Evolutionary conservation across 2,888 invertebrate species (phyloP), one percentile per base, ranked within the genome.

Genomic region (Ophion slaviceki): DNA sequence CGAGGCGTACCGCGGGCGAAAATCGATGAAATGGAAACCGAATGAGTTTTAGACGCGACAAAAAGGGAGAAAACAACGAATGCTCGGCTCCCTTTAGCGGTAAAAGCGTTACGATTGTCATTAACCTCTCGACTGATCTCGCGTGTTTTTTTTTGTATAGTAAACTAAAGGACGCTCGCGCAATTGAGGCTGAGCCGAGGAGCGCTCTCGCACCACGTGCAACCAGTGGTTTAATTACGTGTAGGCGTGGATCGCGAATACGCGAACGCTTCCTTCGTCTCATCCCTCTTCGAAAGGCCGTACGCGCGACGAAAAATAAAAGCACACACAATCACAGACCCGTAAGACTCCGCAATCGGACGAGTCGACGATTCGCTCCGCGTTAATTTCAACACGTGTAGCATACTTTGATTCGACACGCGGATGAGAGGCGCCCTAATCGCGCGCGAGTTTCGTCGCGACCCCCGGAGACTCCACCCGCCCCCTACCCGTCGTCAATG

Each of bases 121-220:
- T 53, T 53, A n/a, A 53, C 7, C 17, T 17, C 20, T 36, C n/a
- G 32, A 57, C 40, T 14, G 32, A 72, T 84, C 87, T 90, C 89
- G 89, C 89, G 87, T 88, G 45, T 10, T 61, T 66, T 83, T 76
- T 78, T 71, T 74, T 80, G 64, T 80, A 68, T 80, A 86, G 89
- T 90, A 88, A 88, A 86, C 89, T 87, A 89, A 89, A 90, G 36
- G 68, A 66, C 64, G 86, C 89, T 88, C 91, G 89, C 88, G 88
- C 53, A 53, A 2, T 17, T 14, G 53, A 53, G 17, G 53, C 17
- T 53, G 53, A 53, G 53, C 53, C 53, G 90, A 86, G 88, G 88
- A 78, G 89, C 88, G 88, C 87, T 85, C 82, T 79, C 82, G 71
- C 84, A 81, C 75, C 84, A 80, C 89, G 81, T 84, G 82, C 79